These are phyloP conservation scores for Telmatherina bonti DNA, from an alignment of 2,797 vertebrate species.

Conservation along the genomic window DNA sequence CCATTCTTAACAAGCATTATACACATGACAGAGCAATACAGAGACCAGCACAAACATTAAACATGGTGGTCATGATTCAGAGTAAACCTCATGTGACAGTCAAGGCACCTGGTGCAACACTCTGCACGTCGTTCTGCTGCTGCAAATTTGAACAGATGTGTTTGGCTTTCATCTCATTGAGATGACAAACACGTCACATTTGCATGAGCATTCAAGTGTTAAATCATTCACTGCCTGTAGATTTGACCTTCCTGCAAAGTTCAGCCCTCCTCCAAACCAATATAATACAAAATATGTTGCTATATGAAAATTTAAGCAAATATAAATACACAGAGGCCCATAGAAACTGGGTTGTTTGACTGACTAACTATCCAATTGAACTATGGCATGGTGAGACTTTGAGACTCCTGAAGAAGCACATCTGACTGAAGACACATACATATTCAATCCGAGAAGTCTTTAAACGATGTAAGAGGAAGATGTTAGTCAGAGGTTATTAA, in stretches of 20 bases:
- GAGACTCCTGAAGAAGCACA: conserved; percentile 28
- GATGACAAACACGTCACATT: conserved; percentile 27
- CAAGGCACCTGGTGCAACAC: neutral
- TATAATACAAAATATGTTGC: neutral
- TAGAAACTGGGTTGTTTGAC: conserved; percentile 44
- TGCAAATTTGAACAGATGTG: conserved; percentile 6
- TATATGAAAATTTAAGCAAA: neutral
- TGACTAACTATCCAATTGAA: no score
- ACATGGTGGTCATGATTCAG: neutral
- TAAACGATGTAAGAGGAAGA: neutral
- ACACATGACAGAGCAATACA: neutral
- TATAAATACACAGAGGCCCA: conserved; percentile 15
- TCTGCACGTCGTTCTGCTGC: neutral
- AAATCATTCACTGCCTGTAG: conserved; percentile 23
- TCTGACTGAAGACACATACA: conserved; percentile 41
- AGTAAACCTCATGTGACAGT: conserved; percentile 2
- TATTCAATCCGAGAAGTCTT: conserved; percentile 20
- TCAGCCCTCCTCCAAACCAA: neutral
- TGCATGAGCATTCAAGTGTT: conserved; percentile 23
- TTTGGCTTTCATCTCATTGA: neutral
- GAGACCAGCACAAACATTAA: neutral
- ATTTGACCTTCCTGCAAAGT: conserved; percentile 4
- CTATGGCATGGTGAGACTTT: no score
- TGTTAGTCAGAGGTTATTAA: conserved; percentile 21
- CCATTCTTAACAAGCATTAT: neutral